Percentiles rank a stretch among this genome's conserved stretches.
phyloP scores from a whole-genome alignment of 2,113 vertebrate genomes.

The Trichechus manatus region DNA sequence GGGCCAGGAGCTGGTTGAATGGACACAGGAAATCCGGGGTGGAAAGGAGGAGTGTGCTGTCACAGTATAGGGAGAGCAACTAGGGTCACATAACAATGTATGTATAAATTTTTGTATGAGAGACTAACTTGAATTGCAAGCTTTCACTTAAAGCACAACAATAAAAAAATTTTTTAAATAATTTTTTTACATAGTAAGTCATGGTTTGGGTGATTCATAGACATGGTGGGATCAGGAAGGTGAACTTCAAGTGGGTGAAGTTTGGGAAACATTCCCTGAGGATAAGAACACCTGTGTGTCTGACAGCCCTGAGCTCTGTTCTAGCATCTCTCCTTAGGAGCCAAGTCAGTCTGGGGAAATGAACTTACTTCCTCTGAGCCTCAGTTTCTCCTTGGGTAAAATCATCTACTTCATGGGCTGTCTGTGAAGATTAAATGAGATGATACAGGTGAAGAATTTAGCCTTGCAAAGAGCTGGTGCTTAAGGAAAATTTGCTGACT shows the following conservation, averaged over 20 bases:
- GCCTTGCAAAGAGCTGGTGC: background rate
- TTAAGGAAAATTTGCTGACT: background rate
- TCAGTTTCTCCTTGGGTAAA: background rate
- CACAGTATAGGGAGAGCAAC: no score
- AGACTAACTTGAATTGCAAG: no score
- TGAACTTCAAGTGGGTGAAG: background rate
- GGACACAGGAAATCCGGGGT: no score
- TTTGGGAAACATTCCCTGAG: background rate
- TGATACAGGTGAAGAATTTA: background rate
- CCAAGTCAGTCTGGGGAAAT: background rate
- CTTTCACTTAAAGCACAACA: no score
- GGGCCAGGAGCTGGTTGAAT: no score
- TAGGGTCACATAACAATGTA: no score
- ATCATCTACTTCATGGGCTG: background rate
- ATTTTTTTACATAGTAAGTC: background rate
- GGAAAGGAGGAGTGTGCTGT: no score
- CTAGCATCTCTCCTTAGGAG: no score
- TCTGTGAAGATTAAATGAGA: background rate
- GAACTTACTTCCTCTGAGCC: background rate
- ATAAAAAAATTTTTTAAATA: no score
- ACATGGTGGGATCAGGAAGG: background rate
- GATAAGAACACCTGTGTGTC: rapidly evolving
- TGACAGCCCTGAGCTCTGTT: background rate
- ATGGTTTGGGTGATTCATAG: background rate
- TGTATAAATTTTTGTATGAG: no score